Percentiles rank a stretch among this genome's conserved stretches.
phyloP scores from a whole-genome alignment of 2,113 vertebrate genomes.

The Neodontobutis hainanensis region DNA sequence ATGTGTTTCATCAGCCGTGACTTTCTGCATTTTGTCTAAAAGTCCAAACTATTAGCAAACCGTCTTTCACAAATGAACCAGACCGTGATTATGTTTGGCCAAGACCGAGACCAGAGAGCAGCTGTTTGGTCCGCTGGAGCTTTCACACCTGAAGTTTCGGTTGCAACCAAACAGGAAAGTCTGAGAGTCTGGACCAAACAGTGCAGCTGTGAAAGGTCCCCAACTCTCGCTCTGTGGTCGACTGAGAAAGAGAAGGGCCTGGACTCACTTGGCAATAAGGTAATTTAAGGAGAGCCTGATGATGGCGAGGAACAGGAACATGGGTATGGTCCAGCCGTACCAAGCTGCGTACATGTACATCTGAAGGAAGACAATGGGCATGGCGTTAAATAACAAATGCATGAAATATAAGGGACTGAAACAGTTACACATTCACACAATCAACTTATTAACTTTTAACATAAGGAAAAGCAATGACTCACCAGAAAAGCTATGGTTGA shows the following conservation, averaged over 20 bases:
- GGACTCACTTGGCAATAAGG: slow-evolving; percentile 91
- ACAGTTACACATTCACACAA: no score
- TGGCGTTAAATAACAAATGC: slow-evolving; percentile 32
- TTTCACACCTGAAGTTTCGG: no score
- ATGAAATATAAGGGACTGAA: not conserved
- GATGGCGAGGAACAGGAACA: slow-evolving; percentile 97
- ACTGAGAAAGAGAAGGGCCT: slow-evolving; percentile 4
- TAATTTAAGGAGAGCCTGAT: slow-evolving; percentile 96
- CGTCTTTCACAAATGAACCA: no score
- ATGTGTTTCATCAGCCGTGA: no score
- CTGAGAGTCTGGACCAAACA: no score
- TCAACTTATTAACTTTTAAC: no score
- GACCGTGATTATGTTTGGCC: no score
- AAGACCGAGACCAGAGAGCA: no score
- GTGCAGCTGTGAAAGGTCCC: not conserved
- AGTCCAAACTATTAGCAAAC: no score
- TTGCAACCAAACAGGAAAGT: no score
- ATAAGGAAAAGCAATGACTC: slow-evolving; percentile 58
- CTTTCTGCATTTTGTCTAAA: no score
- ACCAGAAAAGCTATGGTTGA: slow-evolving; percentile 96
- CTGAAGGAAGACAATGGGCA: slow-evolving; percentile 65
- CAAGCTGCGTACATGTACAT: slow-evolving; percentile 97
- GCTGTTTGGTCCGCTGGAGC: no score
- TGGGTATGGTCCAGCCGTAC: slow-evolving; percentile 96
- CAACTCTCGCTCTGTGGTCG: slow-evolving; percentile 1